Evolutionary conservation across 2,888 invertebrate genomes (phyloP).

Genomic region (Rhingia campestris): DNA sequence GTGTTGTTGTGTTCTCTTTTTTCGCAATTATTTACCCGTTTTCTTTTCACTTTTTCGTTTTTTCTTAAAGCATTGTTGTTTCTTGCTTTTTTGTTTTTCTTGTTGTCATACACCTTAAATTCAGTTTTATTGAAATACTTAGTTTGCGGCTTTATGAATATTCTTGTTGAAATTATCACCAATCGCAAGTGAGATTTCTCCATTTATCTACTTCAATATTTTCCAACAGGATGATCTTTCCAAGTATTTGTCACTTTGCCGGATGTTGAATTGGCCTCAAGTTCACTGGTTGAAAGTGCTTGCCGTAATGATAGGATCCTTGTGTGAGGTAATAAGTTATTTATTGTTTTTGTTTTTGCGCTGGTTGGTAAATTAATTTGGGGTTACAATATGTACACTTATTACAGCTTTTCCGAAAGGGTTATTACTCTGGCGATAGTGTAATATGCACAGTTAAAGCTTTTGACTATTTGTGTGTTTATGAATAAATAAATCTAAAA

Average conservation of each 20-base stretch:
- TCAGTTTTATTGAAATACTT: conserved; percentile 48
- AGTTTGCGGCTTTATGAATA: not conserved
- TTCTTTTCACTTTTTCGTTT: conserved; percentile 31
- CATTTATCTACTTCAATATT: conserved; percentile 41
- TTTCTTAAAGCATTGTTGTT: not conserved
- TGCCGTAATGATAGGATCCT: conserved; percentile 87
- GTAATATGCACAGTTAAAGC: too few relatives aligned
- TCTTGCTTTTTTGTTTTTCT: conserved; percentile 14
- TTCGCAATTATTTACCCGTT: conserved; percentile 70
- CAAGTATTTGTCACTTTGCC: conserved; percentile 88
- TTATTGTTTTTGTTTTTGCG: conserved; percentile 9
- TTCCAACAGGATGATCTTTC: conserved; percentile 79
- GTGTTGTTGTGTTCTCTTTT: conserved; percentile 31
- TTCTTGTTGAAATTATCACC: not conserved
- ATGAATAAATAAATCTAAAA: too few relatives aligned
- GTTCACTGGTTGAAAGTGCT: conserved; percentile 90
- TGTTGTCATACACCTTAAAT: conserved; percentile 37
- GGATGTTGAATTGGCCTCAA: conserved; percentile 80
- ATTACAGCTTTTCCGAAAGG: too few relatives aligned
- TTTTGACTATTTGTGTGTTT: too few relatives aligned
- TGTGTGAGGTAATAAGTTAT: conserved; percentile 85
- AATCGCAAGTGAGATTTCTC: conserved; percentile 5
- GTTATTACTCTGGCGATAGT: too few relatives aligned
- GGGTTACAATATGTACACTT: too few relatives aligned
- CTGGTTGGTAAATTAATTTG: not conserved